These are phyloP conservation scores for Odontesthes bonariensis DNA, from an alignment of 2,113 vertebrate genomes.

Conservation along the genomic window DNA sequence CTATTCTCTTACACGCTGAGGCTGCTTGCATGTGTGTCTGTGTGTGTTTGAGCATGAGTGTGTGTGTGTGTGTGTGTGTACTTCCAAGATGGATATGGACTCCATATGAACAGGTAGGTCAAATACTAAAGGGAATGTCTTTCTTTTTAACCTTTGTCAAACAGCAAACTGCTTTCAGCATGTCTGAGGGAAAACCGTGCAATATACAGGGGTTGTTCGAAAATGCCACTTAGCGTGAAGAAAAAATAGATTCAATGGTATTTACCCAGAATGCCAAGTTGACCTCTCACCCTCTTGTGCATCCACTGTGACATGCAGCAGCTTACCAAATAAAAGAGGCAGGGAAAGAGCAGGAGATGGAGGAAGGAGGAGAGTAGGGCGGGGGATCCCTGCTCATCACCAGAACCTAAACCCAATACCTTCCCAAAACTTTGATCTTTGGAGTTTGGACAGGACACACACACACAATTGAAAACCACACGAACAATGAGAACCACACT, in stretches of 20 bases:
- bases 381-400: constrained; percentile 42
- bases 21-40: constrained; percentile 54
- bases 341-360: constrained; percentile 56
- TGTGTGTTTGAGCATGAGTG: constrained; percentile 42
- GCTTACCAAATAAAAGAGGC: constrained; percentile 71
- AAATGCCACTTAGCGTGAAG: not conserved
- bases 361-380: constrained; percentile 32
- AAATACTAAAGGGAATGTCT: constrained; percentile 2
- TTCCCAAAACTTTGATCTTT: constrained; percentile 70
- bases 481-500: constrained; percentile 26
- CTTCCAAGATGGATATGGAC: constrained; percentile 14
- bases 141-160: not conserved
- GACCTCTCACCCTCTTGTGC: constrained; percentile 77
- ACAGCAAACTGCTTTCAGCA: constrained; percentile 4
- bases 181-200: not conserved
- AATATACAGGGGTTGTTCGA: not conserved
- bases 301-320: constrained; percentile 75
- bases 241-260: constrained; percentile 34
- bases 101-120: constrained; percentile 35
- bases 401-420: constrained; percentile 44
- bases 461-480: constrained; percentile 27
- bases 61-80: constrained; percentile 50
- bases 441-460: constrained; percentile 43
- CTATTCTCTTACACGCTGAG: constrained; percentile 60
- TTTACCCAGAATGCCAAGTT: constrained; percentile 64